A percentile compares a stretch with the other conserved stretches of the same genome.
These are phyloP conservation scores for Drosophila repletoides DNA, from an alignment of 1,140 invertebrate genomes.

Conservation along the genomic window DNA sequence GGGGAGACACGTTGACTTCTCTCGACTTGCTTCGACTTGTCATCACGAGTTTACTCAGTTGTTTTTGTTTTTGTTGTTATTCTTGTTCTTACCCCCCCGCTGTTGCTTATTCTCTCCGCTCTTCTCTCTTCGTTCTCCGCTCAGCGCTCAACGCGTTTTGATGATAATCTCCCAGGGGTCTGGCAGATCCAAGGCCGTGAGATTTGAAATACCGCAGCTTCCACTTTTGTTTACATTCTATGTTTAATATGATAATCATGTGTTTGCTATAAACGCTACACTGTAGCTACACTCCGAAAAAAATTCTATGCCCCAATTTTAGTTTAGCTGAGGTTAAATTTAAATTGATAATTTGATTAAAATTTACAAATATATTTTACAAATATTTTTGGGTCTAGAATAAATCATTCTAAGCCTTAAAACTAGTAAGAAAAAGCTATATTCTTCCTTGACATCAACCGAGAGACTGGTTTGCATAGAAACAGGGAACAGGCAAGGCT, in stretches of 20 bases:
- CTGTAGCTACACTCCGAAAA: slow-evolving; percentile 1
- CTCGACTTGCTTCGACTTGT: slow-evolving; percentile 4
- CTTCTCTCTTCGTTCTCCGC: slow-evolving; percentile 7
- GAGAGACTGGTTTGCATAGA: too few species aligned
- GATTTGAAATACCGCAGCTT: slow-evolving; percentile 57
- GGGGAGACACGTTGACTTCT: neutral
- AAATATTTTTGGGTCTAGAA: too few species aligned
- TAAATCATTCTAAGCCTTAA: too few species aligned
- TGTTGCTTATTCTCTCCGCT: neutral
- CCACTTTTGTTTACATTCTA: slow-evolving; percentile 62
- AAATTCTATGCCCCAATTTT: too few species aligned
- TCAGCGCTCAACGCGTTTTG: slow-evolving; percentile 7
- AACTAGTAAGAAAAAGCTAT: too few species aligned
- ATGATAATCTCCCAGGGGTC: slow-evolving; percentile 20
- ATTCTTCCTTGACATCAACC: too few species aligned
- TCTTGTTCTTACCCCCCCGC: slow-evolving; percentile 2
- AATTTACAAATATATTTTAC: too few species aligned
- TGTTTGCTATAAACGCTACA: slow-evolving; percentile 30
- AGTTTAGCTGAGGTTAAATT: too few species aligned
- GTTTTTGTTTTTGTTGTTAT: slow-evolving; percentile 3
- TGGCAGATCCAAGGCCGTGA: slow-evolving; percentile 52
- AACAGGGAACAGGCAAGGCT: too few species aligned
- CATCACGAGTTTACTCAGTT: slow-evolving; percentile 21
- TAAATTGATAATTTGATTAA: too few species aligned
- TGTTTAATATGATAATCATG: slow-evolving; percentile 48